Base-by-base conservation (phyloP, 1,140 invertebrate genomes). In the Daktulosphaira vitifoliae region DNA sequence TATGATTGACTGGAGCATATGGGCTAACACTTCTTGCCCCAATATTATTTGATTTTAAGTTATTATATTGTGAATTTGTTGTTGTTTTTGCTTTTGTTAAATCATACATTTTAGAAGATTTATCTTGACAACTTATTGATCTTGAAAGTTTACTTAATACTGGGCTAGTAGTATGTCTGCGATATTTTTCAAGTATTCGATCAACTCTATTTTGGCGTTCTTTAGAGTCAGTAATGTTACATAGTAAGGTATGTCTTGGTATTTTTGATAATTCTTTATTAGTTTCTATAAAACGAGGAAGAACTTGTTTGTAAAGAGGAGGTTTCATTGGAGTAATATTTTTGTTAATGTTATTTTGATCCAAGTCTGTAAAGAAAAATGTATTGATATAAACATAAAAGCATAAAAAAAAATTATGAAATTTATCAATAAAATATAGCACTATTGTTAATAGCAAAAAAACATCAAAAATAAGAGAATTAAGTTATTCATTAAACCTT, bases 311-410 rank as follows among this genome's bases (percentile, higher is more conserved):
- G 42, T 62, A 62, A 9, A 62, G n/a, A 0, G 39, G 56, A 3
- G 56, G 56, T 62, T 62, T 62, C 1, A 33, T 33, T 11, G 42
- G 56, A 62, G 44, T 62, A 62, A 46, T 44, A 62, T 38, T 62
- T 5, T n/a, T 59, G 23, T 44, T 44, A 53, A 37, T 29, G 22
- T 16, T 33, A 53, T 23, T 42, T 56, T 0, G 38, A 62, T 29
- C 16, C 16, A 48, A n/a, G 26, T 48, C 56, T 62, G 13, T 29
- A 62, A n/a, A n/a, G n/a, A 33, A 33, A 33, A 33, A 33, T 33
- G 29, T 11, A 33, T n/a, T n/a, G n/a, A n/a, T 62, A 6, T 29
- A 62, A n/a, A n/a, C n/a, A 33, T 6, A 33, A 33, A 33, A 6
- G 29, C 29, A 33, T 33, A 33, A 5, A 33, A 5, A 33, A 5